These are phyloP conservation scores for Brachypteracias leptosomus DNA, from an alignment of 2,113 vertebrate species.

Conservation along the genomic window DNA sequence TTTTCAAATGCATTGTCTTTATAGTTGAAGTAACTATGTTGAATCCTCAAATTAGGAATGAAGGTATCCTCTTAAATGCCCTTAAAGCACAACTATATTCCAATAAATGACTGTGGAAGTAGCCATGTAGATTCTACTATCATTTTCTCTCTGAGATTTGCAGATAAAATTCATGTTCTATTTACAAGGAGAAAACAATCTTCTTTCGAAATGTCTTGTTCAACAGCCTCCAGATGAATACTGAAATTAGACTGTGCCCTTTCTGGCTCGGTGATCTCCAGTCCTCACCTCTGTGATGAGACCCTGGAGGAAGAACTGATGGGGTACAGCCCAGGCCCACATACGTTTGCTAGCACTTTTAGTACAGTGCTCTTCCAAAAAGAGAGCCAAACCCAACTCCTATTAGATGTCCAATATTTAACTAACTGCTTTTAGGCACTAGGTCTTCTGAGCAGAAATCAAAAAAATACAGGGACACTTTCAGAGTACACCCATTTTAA, in stretches of 20 bases:
- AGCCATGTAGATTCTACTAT: neutral
- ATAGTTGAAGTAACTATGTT: neutral
- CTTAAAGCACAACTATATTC: neutral
- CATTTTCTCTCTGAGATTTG: neutral
- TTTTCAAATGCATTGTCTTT: neutral
- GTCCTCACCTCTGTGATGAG: rapidly evolving
- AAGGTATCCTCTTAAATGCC: neutral
- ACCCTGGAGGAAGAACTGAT: neutral
- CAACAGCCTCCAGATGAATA: neutral
- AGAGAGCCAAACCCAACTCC: neutral
- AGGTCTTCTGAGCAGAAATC: neutral
- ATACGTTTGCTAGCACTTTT: neutral
- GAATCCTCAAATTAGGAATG: neutral
- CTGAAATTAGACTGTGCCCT: neutral
- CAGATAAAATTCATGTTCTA: neutral
- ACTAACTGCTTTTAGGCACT: neutral
- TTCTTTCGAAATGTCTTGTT: neutral
- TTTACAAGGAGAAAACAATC: neutral
- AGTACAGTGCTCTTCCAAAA: neutral
- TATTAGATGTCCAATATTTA: neutral
- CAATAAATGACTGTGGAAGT: neutral
- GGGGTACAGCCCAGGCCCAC: neutral
- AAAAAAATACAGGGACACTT: neutral
- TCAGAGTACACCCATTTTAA: neutral
- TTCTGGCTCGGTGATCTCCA: neutral